Evolutionary conservation across 2,113 vertebrate species (phyloP).

Genomic region (Cinclus cinclus): DNA sequence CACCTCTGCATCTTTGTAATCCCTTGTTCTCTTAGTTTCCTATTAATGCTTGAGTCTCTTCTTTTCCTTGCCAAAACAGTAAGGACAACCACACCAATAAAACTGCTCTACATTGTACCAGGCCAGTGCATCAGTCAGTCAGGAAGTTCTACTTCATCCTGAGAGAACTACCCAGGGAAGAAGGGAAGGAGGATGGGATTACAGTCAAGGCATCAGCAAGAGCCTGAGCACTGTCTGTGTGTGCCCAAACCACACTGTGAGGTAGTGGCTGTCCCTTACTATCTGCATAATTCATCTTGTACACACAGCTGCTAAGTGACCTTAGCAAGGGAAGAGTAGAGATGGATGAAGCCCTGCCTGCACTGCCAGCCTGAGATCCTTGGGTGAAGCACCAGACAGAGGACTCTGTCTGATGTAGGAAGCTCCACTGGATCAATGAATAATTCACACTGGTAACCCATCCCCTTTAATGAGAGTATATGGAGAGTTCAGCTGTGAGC

Average conservation of each 20-base stretch:
- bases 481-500: not conserved
- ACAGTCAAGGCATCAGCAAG: fast-evolving
- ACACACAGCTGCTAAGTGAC: not conserved
- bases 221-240: not conserved
- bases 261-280: not conserved
- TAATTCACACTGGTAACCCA: not conserved
- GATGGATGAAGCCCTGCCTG: not conserved
- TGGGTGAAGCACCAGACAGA: not conserved
- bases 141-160: not conserved
- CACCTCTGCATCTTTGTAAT: not conserved
- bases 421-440: not conserved
- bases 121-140: not conserved
- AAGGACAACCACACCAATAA: not conserved
- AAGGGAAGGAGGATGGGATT: not conserved
- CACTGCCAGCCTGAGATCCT: not conserved
- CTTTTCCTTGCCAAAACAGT: not conserved
- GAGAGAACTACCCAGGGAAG: not conserved
- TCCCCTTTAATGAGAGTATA: not conserved
- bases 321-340: not conserved
- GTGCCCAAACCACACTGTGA: not conserved
- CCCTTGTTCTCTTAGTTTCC: not conserved
- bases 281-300: not conserved
- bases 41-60: not conserved
- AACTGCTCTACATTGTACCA: not conserved
- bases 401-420: not conserved